phyloP scores from a whole-genome alignment of 2,797 vertebrate genomes.

The Poecilia gillii region DNA sequence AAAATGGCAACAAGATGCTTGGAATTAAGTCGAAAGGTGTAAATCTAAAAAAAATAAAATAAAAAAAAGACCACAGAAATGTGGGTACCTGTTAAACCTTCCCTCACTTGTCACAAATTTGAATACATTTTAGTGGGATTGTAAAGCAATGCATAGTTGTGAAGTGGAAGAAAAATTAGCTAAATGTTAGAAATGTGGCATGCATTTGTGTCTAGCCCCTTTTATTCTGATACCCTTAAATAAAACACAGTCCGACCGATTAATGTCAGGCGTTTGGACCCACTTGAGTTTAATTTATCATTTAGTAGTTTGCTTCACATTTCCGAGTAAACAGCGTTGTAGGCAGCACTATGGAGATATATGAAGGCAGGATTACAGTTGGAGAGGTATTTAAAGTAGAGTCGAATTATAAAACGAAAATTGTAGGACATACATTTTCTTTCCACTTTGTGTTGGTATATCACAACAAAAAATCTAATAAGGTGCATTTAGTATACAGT shows the following conservation, averaged over 20 bases:
- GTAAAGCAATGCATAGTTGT: neutral
- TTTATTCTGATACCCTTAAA: neutral
- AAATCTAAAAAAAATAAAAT: neutral
- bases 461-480: neutral
- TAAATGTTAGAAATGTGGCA: neutral
- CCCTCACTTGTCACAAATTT: neutral
- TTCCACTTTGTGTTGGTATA: neutral
- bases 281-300: neutral
- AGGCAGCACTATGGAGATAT: neutral
- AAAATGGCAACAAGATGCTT: constrained; percentile 4
- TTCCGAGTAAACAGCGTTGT: neutral
- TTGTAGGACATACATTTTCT: neutral
- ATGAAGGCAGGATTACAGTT: neutral
- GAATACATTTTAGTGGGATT: neutral
- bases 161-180: neutral
- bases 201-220: neutral
- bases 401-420: neutral
- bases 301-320: neutral
- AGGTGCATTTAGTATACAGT: neutral
- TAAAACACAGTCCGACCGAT: neutral
- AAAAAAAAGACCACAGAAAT: neutral
- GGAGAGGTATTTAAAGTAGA: neutral
- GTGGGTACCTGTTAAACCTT: neutral
- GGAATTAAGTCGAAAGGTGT: constrained; percentile 23
- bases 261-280: neutral